Evolutionary conservation across 2,113 vertebrate genomes (phyloP), one percentile per base, ranked within the genome.

Genomic region (Chlamydotis undulata): DNA sequence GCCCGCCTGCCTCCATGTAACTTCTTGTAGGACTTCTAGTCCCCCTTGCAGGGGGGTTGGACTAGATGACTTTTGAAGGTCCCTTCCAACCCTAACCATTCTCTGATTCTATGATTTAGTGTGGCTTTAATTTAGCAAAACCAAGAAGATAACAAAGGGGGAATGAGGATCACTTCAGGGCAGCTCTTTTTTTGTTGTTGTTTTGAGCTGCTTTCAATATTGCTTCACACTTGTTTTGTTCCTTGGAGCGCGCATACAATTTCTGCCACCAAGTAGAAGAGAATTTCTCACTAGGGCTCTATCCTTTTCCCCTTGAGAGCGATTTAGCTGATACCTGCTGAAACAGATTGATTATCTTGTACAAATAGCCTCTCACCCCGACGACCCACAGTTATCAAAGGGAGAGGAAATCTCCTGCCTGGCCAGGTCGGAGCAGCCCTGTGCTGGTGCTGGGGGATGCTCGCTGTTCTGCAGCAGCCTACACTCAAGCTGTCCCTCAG

Each of bases 231-330:
- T 69, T 18, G 6, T 19, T 31, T 43, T 43, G 29, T 14, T 45
- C 39, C 68, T 57, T 6, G 21, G 45, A 64, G 64, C 3, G 0
- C 1, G 22, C 19, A 29, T 0, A 7, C 31, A 39, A 39, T 63
- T 74, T 57, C 56, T 89, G 69, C 56, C 73, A 60, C 47, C 8
- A 31, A 45, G 29, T 21, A 49, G 35, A 65, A 81, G 74, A 55
- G 25, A 59, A 84, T 87, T 75, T 49, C 85, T 92, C 82, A 3
- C 49, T 25, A 19, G 71, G 50, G 24, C 53, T 87, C 16, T 7
- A 4, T 55, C 47, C 26, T 39, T 39, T 61, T 45, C 31, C 76
- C 45, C 71, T 57, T 9, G 59, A 10, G 39, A 83, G 73, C 67
- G 83, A 91, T 92, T 91, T 19, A 80, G 63, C 80, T 31, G 86